A percentile compares a stretch with the other conserved stretches of the same genome.
Evolutionary conservation across 2,113 vertebrate genomes (phyloP).

Genomic region (Pachyramphus minor): DNA sequence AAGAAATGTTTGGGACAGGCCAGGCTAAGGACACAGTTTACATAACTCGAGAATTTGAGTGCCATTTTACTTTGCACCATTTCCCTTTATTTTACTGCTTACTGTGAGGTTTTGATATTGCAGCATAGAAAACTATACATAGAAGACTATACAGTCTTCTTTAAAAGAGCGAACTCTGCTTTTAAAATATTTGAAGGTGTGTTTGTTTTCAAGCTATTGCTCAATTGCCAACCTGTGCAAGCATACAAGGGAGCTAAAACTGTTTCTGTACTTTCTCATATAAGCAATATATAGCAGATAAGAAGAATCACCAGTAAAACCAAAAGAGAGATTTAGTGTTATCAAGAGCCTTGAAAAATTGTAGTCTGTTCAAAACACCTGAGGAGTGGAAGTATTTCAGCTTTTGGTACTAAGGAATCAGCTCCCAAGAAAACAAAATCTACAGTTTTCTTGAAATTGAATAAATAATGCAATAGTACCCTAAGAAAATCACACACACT

Average conservation of each 20-base stretch:
- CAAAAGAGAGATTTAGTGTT: neutral
- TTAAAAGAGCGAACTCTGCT: neutral
- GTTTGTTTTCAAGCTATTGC: neutral
- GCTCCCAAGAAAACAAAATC: neutral
- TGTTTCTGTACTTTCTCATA: neutral
- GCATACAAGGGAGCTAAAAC: too few species aligned
- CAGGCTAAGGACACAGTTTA: neutral
- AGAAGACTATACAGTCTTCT: neutral
- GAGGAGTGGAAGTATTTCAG: neutral
- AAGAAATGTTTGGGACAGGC: neutral
- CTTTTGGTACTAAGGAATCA: neutral
- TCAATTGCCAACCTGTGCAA: neutral
- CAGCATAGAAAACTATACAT: neutral
- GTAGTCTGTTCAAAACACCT: neutral
- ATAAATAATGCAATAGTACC: neutral
- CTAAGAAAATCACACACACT: neutral
- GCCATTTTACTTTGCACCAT: neutral
- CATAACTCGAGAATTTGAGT: neutral
- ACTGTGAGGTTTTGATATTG: neutral
- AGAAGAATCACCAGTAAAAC: neutral
- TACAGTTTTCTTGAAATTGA: neutral
- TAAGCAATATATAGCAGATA: neutral
- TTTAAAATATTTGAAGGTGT: neutral
- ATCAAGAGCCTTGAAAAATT: neutral
- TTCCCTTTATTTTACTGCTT: neutral